Base-by-base conservation (phyloP, 2,888 invertebrate genomes). In the Trichogramma evanescens region DNA sequence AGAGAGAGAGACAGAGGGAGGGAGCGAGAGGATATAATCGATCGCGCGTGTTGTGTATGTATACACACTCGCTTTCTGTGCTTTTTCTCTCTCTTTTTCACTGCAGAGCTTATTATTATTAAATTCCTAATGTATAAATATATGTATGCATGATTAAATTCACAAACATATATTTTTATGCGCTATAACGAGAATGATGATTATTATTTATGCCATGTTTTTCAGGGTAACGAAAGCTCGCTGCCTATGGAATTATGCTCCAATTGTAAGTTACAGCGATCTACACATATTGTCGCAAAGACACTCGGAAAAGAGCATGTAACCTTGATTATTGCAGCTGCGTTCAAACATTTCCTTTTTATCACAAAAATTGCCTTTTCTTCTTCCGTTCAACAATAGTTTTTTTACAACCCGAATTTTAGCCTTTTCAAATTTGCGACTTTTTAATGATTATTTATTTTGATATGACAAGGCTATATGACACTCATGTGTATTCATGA, bases 201-300 rank as follows among this genome's bases (percentile, higher is more conserved):
- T 6, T 54, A 8, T 44, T 38, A 6, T 26, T 38, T 57, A 48
- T 57, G 50, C n/a, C 51, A 57, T 84, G 13, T 76, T 76, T 84
- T 86, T 58, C 84, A 95, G 95, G 95, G 95, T 81, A 95, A 95
- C 83, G 95, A 95, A 84, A 90, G 89, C 78, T 94, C 94, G 71
- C 86, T 95, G 78, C 94, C 95, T 71, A 93, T 95, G 93, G 95
- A 95, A 86, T 88, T 95, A 73, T 95, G 95, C 86, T 93, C 94
- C 79, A 95, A 93, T 58, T 76, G 76, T 76, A 69, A 76, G 76
- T 71, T 6, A 26, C 5, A 39, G 4, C 55, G 13, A 13, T 54
- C 54, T 49, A 38, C 57, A 43, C 58, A 64, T 66, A 58, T 58
- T 26, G 53, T 41, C 10, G n/a, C 6, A 58, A n/a, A 26, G 50